phyloP scores from a whole-genome alignment of 2,113 vertebrate genomes.

The Brachirus orientalis region DNA sequence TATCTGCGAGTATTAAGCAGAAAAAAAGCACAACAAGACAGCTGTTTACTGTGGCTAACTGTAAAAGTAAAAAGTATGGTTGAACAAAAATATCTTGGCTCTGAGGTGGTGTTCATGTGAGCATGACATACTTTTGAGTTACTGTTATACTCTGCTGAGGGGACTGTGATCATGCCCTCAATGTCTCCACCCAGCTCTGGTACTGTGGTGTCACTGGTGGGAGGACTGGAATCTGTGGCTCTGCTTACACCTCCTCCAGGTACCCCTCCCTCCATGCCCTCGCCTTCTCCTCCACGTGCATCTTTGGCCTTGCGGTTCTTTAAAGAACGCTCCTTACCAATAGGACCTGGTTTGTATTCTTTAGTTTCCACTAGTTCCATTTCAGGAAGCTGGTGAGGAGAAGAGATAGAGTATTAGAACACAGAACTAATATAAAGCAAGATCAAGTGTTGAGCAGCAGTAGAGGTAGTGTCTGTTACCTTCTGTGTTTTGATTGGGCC shows the following conservation, averaged over 20 bases:
- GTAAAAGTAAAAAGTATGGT: too few species aligned
- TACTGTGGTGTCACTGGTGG: constrained; percentile 87
- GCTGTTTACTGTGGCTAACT: too few species aligned
- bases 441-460: background rate
- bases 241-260: constrained; percentile 75
- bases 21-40: too few species aligned
- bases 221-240: constrained; percentile 85
- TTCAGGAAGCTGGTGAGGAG: constrained; percentile 88
- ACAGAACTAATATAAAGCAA: background rate
- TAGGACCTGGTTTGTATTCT: constrained; percentile 97
- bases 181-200: constrained; percentile 91
- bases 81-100: background rate
- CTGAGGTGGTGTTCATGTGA: background rate
- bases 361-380: constrained; percentile 92
- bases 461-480: constrained; percentile 72
- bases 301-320: constrained; percentile 99
- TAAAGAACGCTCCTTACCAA: constrained; percentile 96
- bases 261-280: constrained; percentile 87
- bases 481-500: constrained; percentile 98
- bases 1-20: too few species aligned
- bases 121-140: constrained; percentile 86
- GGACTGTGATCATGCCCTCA: constrained; percentile 93
- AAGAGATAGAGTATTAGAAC: background rate
- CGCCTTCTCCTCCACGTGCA: constrained; percentile 87
- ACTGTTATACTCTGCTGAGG: constrained; percentile 88